These are phyloP conservation scores for Danaus plexippus DNA, from an alignment of 1,140 invertebrate genomes.

Conservation along the genomic window DNA sequence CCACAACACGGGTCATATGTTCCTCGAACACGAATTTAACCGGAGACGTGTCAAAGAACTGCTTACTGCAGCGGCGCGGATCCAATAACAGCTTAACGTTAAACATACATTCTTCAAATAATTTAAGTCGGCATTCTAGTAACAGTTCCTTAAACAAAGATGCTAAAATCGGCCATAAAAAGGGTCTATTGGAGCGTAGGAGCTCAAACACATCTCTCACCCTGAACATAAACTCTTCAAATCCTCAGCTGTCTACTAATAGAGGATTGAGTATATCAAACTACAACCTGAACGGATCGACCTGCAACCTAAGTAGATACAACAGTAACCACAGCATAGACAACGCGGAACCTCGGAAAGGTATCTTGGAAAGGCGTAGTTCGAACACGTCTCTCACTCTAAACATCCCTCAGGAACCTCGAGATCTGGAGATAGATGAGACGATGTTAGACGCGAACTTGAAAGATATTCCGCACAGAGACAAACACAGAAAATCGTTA, in stretches of 20 bases:
- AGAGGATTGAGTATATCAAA: conserved; percentile 66
- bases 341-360: conserved; percentile 53
- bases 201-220: conserved; percentile 91
- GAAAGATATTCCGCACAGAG: conserved; percentile 51
- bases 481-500: conserved; percentile 70
- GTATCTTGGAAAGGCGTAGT: conserved; percentile 62
- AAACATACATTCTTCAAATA: conserved; percentile 69
- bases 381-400: conserved; percentile 66
- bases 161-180: conserved; percentile 64
- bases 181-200: conserved; percentile 81
- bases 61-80: conserved; percentile 84
- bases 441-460: conserved; percentile 44
- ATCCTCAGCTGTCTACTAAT: conserved; percentile 66
- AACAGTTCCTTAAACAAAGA: conserved; percentile 69
- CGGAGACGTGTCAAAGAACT: conserved; percentile 72
- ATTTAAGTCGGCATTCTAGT: conserved; percentile 72
- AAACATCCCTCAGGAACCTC: conserved; percentile 59
- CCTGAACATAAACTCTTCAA: conserved; percentile 73
- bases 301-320: conserved; percentile 63
- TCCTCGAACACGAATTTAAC: conserved; percentile 55
- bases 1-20: conserved; percentile 53
- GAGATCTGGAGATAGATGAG: conserved; percentile 66
- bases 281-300: conserved; percentile 65
- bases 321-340: conserved; percentile 69
- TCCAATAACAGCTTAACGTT: conserved; percentile 90